A percentile compares a stretch with the other conserved stretches of the same genome.
These are phyloP conservation scores for Cnemophilus loriae DNA, from an alignment of 2,113 vertebrate genomes.

Conservation along the genomic window DNA sequence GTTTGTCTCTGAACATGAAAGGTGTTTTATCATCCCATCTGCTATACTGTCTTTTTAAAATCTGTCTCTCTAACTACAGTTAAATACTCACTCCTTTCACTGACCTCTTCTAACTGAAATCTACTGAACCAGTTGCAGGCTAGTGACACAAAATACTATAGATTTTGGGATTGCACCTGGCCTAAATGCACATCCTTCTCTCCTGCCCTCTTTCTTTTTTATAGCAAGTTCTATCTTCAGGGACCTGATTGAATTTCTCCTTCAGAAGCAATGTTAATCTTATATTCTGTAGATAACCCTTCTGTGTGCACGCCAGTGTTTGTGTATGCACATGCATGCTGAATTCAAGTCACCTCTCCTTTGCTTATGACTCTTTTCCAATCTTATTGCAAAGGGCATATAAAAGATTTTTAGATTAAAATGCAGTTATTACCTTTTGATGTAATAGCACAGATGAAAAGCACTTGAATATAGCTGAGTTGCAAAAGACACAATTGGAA, in stretches of 20 bases:
- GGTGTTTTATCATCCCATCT: background rate
- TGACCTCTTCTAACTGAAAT: background rate
- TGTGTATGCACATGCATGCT: background rate
- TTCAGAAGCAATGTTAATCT: background rate
- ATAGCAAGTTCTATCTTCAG: background rate
- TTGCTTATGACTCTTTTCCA: background rate
- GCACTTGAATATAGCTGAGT: constrained; percentile 63
- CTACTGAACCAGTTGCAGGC: background rate
- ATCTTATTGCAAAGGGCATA: background rate
- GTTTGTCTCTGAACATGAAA: background rate
- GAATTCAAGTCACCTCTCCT: constrained; percentile 1
- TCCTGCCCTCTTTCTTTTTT: background rate
- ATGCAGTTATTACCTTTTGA: constrained; percentile 58
- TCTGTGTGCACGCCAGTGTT: background rate
- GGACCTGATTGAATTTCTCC: background rate
- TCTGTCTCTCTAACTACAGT: background rate
- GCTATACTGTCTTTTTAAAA: rapidly evolving
- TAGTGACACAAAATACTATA: background rate
- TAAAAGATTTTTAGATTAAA: constrained; percentile 65
- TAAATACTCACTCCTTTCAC: background rate
- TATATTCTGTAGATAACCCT: background rate
- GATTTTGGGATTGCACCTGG: background rate
- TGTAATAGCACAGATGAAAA: constrained; percentile 70
- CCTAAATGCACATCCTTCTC: background rate
- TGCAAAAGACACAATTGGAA: constrained; percentile 77